Conservation (phyloP, 2,797 vertebrate genomes). For the Melanotaenia nigrans region DNA sequence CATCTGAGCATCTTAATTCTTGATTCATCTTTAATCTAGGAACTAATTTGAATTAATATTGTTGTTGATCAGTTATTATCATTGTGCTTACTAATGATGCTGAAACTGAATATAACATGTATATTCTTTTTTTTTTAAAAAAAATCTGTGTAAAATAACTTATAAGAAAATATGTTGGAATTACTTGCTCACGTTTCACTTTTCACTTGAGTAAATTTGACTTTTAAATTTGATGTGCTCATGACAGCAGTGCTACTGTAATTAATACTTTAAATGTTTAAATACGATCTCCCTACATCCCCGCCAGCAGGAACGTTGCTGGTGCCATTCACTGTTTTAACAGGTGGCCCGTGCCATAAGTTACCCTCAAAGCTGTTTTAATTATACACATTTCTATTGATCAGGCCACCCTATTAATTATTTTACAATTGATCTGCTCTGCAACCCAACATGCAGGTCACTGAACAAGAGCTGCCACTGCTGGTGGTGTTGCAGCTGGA, state of each 20-base stretch:
- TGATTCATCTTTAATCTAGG: no score
- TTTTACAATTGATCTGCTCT: conserved; percentile 76
- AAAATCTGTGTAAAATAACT: neutral
- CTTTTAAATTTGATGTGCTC: no score
- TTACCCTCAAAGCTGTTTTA: conserved; percentile 65
- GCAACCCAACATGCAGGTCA: conserved; percentile 66
- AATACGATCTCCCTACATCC: neutral
- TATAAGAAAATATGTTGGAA: no score
- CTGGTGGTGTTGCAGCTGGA: conserved; percentile 25
- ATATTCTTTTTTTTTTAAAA: no score
- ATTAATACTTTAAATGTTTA: neutral
- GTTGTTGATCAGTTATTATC: neutral
- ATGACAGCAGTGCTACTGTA: no score
- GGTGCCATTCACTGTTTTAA: conserved; percentile 40
- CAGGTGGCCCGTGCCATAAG: conserved; percentile 46
- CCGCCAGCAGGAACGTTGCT: conserved; percentile 12
- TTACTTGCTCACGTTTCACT: no score
- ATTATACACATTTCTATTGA: conserved; percentile 77
- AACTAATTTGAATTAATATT: no score
- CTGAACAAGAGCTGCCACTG: conserved; percentile 43
- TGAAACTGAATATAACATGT: neutral
- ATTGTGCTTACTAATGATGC: neutral
- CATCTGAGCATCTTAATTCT: no score
- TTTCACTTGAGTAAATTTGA: no score
- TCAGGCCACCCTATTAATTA: conserved; percentile 77